phyloP scores from a whole-genome alignment of 2,113 vertebrate genomes.

The Lichenostomus cassidix region DNA sequence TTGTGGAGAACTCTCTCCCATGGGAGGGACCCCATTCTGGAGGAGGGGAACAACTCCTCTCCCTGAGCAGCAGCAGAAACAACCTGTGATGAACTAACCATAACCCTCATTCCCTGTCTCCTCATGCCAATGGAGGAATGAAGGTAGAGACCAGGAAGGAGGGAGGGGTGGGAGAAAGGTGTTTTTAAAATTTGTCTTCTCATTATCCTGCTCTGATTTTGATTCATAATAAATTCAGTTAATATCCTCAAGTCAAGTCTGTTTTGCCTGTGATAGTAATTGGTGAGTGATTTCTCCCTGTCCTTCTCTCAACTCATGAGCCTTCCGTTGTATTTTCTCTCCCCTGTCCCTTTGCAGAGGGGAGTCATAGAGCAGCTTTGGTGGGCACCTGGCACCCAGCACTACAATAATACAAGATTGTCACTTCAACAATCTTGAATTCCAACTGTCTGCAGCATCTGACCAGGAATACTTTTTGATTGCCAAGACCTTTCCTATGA shows the following conservation, averaged over 20 bases:
- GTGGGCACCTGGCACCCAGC: neutral
- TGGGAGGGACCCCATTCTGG: neutral
- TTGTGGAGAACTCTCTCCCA: neutral
- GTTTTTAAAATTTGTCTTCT: neutral
- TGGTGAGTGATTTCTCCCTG: neutral
- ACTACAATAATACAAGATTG: neutral
- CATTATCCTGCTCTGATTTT: neutral
- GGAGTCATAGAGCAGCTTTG: neutral
- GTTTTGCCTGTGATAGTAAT: neutral
- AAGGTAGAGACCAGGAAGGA: neutral
- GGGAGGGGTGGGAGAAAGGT: neutral
- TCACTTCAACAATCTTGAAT: neutral
- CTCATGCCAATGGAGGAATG: too few relatives aligned
- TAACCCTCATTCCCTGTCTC: neutral
- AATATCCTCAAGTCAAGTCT: neutral
- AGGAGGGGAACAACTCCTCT: neutral
- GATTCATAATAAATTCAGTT: neutral
- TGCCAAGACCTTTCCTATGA: neutral
- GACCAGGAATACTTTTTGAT: neutral
- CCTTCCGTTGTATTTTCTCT: neutral
- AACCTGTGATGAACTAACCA: neutral
- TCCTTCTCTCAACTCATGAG: neutral
- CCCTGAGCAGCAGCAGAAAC: neutral
- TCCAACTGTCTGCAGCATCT: neutral
- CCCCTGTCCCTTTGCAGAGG: neutral